phyloP scores from a whole-genome alignment of 1,140 invertebrate species.

The Aphaenogaster floridana region DNA sequence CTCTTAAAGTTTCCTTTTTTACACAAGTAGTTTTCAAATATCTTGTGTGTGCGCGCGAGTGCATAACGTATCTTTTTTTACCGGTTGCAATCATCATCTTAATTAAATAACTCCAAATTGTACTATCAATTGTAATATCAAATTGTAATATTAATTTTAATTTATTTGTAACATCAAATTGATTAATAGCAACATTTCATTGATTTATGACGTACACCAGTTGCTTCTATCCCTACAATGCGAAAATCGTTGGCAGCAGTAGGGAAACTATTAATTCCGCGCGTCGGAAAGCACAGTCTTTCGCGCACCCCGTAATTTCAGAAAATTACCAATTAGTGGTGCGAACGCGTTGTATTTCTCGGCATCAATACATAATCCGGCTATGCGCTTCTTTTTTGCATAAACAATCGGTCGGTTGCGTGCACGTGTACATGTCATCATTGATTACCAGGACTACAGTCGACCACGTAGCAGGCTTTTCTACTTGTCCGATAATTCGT shows the following conservation, averaged over 20 bases:
- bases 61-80: conserved; percentile 18
- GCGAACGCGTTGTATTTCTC: conserved; percentile 63
- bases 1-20: background rate
- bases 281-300: background rate
- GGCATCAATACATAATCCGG: conserved; percentile 67
- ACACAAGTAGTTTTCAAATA: background rate
- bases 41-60: background rate
- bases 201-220: conserved; percentile 28
- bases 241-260: conserved; percentile 5
- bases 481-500: conserved; percentile 81
- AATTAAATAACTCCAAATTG: conserved; percentile 28
- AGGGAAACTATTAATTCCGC: conserved; percentile 42
- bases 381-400: conserved; percentile 48
- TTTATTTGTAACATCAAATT: background rate
- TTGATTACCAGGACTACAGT: conserved; percentile 70
- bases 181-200: conserved; percentile 2
- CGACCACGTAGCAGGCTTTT: conserved; percentile 76
- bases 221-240: conserved; percentile 12
- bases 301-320: conserved; percentile 33
- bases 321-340: conserved; percentile 77
- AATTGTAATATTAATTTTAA: too few species aligned
- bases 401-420: conserved; percentile 50
- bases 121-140: too few species aligned
- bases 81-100: background rate
- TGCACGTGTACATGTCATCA: conserved; percentile 61